Base-by-base conservation (phyloP, 1,140 invertebrate genomes). In the Pseudomyrmex sp. region DNA sequence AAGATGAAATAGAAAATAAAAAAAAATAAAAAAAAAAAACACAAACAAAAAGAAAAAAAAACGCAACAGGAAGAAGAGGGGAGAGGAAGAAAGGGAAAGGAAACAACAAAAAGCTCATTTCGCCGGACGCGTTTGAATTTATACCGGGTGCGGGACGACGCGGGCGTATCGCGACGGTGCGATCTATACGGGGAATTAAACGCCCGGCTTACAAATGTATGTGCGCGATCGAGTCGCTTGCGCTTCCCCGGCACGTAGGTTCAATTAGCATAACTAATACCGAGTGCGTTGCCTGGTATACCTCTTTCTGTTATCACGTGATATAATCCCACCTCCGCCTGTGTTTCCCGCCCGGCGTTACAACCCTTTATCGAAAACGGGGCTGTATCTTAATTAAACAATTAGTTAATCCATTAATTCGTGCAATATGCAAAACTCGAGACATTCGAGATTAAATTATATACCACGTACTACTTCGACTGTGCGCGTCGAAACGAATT, bases 291-390 rank as follows among this genome's bases (percentile, higher is more conserved):
- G 26, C 44, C 35, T 46, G 56, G 44, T 80, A 26, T 70, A 70
- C 76, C 66, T 80, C 76, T 80, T 80, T 80, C 76, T 80, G 76
- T 80, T 80, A 80, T 80, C 66, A 80, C 76, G 13, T 80, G 76
- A 79, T 79, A 79, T 44, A 69, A 59, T 59, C 66, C 35, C 35
- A 54, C 12, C 35, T 35, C 35, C 35, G 35, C 35, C 20, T 44
- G 26, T 70, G 48, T 70, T 79, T 59, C 5, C 52, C 35, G 23
- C 48, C 4, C 15, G 9, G 2, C 44, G 44, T 80, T 12, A 46
- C 15, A 70, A 58, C 48, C 68, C 52, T 48, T 48, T 44, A n/a
- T n/a, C 13, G 54, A 80, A 46, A 46, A 59, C 10, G 44, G 1
- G 12, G 18, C 26, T 69, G 20, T 12, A 23, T 13, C 35, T 54